Evolutionary conservation across 2,888 invertebrate genomes (phyloP).

Genomic region (Drosophila recens): DNA sequence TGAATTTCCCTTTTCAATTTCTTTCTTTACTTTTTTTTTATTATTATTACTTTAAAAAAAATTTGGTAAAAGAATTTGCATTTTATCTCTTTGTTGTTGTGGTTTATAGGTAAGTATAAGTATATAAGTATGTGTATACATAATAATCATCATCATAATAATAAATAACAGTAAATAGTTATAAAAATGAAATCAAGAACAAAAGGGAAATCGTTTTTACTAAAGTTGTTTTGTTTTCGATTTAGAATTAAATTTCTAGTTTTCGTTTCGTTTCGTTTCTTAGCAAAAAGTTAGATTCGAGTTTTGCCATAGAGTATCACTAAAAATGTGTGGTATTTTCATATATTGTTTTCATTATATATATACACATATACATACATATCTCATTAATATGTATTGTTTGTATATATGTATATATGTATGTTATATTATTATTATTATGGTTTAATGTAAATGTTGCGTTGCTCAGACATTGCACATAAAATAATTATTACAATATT

Average conservation of each 20-base stretch:
- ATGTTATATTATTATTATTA: slow-evolving; percentile 33
- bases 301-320: slow-evolving; percentile 75
- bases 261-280: slow-evolving; percentile 9
- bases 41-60: slow-evolving; percentile 44
- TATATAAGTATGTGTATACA: slow-evolving; percentile 49
- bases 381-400: slow-evolving; percentile 8
- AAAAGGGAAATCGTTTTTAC: slow-evolving; percentile 36
- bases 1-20: slow-evolving; percentile 57
- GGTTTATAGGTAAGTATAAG: slow-evolving; percentile 33
- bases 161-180: slow-evolving; percentile 62
- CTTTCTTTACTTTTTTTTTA: slow-evolving; percentile 3
- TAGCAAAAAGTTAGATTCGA: slow-evolving; percentile 68
- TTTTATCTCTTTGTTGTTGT: slow-evolving; percentile 20
- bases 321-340: slow-evolving; percentile 56
- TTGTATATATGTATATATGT: slow-evolving; percentile 31
- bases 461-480: slow-evolving; percentile 47
- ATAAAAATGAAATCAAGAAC: slow-evolving; percentile 40
- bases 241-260: slow-evolving; percentile 33
- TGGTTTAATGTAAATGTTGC: slow-evolving; percentile 51
- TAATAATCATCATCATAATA: slow-evolving; percentile 48
- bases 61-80: slow-evolving; percentile 54
- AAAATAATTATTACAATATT: slow-evolving; percentile 52
- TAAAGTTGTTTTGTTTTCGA: slow-evolving; percentile 16
- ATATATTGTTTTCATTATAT: slow-evolving; percentile 19
- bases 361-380: slow-evolving; percentile 36